Percentiles rank a stretch among this genome's conserved stretches.
phyloP scores from a whole-genome alignment of 2,113 vertebrate genomes.

The Plectropomus leopardus region DNA sequence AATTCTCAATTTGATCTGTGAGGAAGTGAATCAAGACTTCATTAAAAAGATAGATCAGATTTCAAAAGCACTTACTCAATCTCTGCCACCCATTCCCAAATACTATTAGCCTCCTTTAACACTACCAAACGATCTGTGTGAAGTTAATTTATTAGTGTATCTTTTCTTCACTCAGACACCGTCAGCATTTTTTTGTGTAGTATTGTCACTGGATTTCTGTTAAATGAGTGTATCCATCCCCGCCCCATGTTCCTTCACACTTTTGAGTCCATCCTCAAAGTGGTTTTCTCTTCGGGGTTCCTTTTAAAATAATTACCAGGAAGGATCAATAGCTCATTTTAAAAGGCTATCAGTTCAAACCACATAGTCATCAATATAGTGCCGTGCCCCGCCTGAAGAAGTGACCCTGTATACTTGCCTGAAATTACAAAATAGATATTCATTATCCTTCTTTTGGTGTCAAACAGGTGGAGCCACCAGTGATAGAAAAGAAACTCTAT shows the following conservation, averaged over 20 bases:
- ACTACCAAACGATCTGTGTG: constrained; percentile 18
- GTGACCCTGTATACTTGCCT: constrained; percentile 28
- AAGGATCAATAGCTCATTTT: constrained; percentile 77
- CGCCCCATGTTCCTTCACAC: background rate
- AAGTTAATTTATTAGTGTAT: constrained; percentile 8
- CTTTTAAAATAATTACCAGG: constrained; percentile 60
- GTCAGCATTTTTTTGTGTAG: constrained; percentile 1
- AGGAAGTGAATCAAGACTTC: background rate
- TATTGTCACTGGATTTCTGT: background rate
- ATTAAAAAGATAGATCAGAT: constrained; percentile 17
- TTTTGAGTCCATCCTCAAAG: constrained; percentile 38
- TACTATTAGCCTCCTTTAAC: constrained; percentile 5
- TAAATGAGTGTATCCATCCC: background rate
- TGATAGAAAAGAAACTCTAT: background rate
- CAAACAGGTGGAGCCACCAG: background rate
- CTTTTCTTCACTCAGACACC: background rate
- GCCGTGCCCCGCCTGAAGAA: constrained; percentile 38
- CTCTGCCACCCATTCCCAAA: constrained; percentile 10
- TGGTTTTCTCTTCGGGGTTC: constrained; percentile 56
- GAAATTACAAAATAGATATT: constrained; percentile 66
- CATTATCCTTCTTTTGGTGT: constrained; percentile 38
- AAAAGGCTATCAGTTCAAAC: constrained; percentile 75
- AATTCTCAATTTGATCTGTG: background rate
- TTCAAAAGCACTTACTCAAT: constrained; percentile 21
- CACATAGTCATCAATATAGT: constrained; percentile 69